Base-by-base conservation (phyloP, 2,888 invertebrate species). In the Spialia ferax region DNA sequence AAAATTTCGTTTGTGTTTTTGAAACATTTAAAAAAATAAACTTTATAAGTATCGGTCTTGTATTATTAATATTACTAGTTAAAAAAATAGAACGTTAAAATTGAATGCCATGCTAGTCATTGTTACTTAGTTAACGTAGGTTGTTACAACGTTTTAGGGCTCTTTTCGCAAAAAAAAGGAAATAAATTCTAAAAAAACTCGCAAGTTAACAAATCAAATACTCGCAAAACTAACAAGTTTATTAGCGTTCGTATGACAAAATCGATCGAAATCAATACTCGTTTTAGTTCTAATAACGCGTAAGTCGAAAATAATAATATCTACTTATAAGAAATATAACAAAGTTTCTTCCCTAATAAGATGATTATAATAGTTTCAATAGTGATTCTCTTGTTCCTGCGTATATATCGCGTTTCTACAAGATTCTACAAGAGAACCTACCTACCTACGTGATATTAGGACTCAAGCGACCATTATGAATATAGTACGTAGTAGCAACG, bases 121-220 rank as follows among this genome's bases (percentile, higher is more conserved):
- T 65, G 65, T 65, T 65, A 50, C 45, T 48, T 59, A 59, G 65
- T 52, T 52, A 52, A 5, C 20, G 59, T 65, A 65, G 59, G 5
- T 65, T 59, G 65, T 65, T 59, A 65, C 52, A 29, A 65, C 13
- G 48, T 64, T 60, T 52, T 59, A 65, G 59, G 65, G 15, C 50
- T 65, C 50, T 65, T 65, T 59, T 35, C 35, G 20, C n/a, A 65
- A 59, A 65, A 59, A 65, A 61, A 38, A 38, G 4, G 13, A 38
- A 0, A n/a, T 38, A 38, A 38, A n/a, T 38, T n/a, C n/a, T 38
- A 38, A 38, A 38, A 57, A 50, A 42, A 38, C n/a, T n/a, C n/a
- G n/a, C n/a, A n/a, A n/a, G n/a, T n/a, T n/a, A n/a, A n/a, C n/a
- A n/a, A n/a, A n/a, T n/a, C n/a, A n/a, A 42, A 35, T 22, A 11